Conservation (phyloP, 2,888 invertebrate species). For the Cosmia pyralina region DNA sequence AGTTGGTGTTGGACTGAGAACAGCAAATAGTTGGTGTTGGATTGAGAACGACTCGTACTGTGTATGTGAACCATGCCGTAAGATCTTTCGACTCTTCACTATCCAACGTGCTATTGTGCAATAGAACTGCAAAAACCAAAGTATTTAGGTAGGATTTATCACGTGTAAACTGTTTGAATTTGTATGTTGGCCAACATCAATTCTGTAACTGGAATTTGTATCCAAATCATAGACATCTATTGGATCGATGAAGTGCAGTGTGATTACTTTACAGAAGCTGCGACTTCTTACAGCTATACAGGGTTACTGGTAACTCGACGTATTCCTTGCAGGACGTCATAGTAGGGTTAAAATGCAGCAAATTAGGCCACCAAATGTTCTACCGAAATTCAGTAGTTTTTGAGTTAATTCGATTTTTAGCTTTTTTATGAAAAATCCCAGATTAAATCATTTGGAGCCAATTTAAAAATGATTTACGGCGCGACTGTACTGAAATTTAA, state of each 20-base stretch:
- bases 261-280: not conserved
- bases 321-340: too few species aligned
- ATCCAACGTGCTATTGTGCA: not conserved
- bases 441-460: too few species aligned
- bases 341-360: too few species aligned
- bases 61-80: not conserved
- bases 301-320: too few species aligned
- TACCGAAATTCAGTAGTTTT: too few species aligned
- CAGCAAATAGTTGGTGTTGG: not conserved
- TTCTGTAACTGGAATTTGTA: slow-evolving; percentile 14
- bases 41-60: not conserved
- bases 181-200: slow-evolving; percentile 25
- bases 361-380: too few species aligned
- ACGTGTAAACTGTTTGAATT: slow-evolving; percentile 2
- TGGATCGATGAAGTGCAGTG: slow-evolving; percentile 3
- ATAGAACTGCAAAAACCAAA: slow-evolving; percentile 2
- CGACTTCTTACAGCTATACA: not conserved
- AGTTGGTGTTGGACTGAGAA: not conserved
- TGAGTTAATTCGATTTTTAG: too few species aligned
- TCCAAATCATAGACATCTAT: slow-evolving; percentile 15
- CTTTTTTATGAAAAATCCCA: too few species aligned
- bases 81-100: slow-evolving; percentile 2
- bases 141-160: slow-evolving; percentile 11
- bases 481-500: too few species aligned
- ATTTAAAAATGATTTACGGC: too few species aligned